Conservation (phyloP, 2,888 invertebrate species). For the Amblyteles armatorius region DNA sequence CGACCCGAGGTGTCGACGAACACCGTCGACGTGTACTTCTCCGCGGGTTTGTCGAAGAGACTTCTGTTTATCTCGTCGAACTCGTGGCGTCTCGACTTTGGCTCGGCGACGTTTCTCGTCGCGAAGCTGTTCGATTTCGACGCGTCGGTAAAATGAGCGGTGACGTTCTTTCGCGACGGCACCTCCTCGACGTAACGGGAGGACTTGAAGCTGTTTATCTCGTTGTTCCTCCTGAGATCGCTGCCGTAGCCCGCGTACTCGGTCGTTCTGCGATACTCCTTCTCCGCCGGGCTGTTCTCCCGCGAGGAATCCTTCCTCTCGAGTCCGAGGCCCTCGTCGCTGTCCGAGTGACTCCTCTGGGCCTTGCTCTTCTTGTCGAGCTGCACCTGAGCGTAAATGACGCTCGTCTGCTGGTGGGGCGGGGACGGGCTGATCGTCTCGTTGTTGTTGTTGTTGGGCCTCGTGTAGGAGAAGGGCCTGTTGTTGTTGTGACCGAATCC, state of each 20-base stretch:
- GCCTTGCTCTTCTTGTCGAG: constrained; percentile 85
- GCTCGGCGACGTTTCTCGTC: constrained; percentile 77
- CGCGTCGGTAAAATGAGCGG: constrained; percentile 65
- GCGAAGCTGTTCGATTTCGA: constrained; percentile 73
- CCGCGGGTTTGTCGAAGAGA: constrained; percentile 76
- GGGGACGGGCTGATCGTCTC: constrained; percentile 79
- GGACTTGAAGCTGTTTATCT: constrained; percentile 78
- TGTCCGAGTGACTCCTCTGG: constrained; percentile 89
- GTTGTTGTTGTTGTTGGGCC: constrained; percentile 83
- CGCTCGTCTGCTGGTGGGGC: constrained; percentile 86
- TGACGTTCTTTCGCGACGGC: constrained; percentile 65
- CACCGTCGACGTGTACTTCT: constrained; percentile 82
- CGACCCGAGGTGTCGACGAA: constrained; percentile 85
- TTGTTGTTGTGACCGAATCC: constrained; percentile 89
- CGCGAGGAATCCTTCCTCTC: constrained; percentile 85
- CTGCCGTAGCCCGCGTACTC: constrained; percentile 77
- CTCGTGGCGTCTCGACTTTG: constrained; percentile 74
- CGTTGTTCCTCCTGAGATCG: constrained; percentile 78
- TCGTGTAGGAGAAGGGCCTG: constrained; percentile 93
- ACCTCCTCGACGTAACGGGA: constrained; percentile 56
- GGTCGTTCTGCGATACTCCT: constrained; percentile 79
- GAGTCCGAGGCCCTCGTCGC: constrained; percentile 92
- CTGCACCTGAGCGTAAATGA: constrained; percentile 92
- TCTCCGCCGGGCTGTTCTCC: constrained; percentile 83
- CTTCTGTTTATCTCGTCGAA: constrained; percentile 81